Base-by-base conservation (phyloP, 2,113 vertebrate species). In the Rynchops niger region DNA sequence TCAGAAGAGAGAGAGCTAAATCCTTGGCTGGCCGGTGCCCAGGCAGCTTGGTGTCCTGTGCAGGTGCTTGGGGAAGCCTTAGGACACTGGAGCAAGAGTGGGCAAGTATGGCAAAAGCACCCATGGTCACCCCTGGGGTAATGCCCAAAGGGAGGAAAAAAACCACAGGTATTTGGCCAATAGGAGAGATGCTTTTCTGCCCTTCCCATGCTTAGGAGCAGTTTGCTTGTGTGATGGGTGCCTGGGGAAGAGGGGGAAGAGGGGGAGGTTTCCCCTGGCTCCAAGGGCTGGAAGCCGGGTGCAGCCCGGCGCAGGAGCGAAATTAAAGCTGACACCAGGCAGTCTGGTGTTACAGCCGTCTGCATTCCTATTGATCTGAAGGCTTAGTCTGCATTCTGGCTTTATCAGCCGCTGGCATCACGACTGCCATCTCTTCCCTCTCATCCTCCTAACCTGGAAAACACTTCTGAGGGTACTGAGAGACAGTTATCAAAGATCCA, bases 371-470 rank as follows among this genome's bases (percentile, higher is more conserved):
- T 95, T 96, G 94, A 97, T 97, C 89, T 92, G 89, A 83, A 78
- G 82, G 85, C 94, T 96, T 95, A 94, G 96, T 86, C 95, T 96
- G 87, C 92, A 93, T 96, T 93, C 96, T 97, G 91, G 77, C 88
- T 96, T 96, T 97, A 96, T 94, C 82, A 96, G 92, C 91, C 50
- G 2, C 86, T 93, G 90, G 94, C 93, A 97, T 98, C 95, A 47
- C 4, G 9, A 45, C 96, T 96, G 82, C 83, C 90, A 86, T 95
- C 72, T 69, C 59, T 86, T 61, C 83, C 62, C 87, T 95, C 86
- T 95, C 93, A 87, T 95, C 90, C 94, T 77, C 40, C 72, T 88
- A 96, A 93, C 96, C 81, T 91, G 74, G 95, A 93, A 97, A 97
- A 82, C 80, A 93, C 89, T 97, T 97, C 95, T 69, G 88, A 98